Evolutionary conservation across 1,140 invertebrate species (phyloP), one percentile per base, ranked within the genome.

Genomic region (Apolygus lucorum): DNA sequence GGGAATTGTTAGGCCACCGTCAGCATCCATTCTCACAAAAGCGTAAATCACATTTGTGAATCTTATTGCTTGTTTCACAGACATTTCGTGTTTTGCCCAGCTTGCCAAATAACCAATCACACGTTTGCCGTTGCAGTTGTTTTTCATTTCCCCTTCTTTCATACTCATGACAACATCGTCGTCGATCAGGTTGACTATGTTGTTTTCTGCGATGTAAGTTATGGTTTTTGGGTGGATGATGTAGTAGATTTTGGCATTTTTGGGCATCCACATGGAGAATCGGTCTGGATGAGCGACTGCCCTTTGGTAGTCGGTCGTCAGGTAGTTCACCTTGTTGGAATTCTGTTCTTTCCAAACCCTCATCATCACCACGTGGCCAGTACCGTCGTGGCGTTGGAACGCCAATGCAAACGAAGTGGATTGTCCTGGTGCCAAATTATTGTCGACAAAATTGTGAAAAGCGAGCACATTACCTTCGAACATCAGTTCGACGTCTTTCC

Each of bases 1-100:
- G 54, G 54, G 54, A 59, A 59, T 59, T 4, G 54, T 59, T 1
- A 74, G 59, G 2, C 52, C 65, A 1, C 73, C 73, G 17, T 70
- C 67, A 21, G 34, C 49, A 1, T 68, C 42, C 69, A 74, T 74
- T 26, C 70, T 71, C 22, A 74, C 17, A 28, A 74, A 74, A 24
- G 73, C 71, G 26, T 72, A 74, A 27, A 74, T 72, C 1, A 72
- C 69, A 42, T 74, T 69, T 2, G 73, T 74, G 21, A 74, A 59
- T 28, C 68, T 72, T 14, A 34, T 42, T 28, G 70, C 68, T 11
- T 63, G 27, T 27, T 28, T 14, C 1, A 59, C 29, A 0, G 49
- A 59, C 14, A 74, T 69, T 21, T 68, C 52, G 2, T 69, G 68
- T n/a, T 68, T 52, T 2, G 66, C 71, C 73, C 73, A 74, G 21